Evolutionary conservation across 2,113 vertebrate genomes (phyloP).

Genomic region (Bucco capensis): DNA sequence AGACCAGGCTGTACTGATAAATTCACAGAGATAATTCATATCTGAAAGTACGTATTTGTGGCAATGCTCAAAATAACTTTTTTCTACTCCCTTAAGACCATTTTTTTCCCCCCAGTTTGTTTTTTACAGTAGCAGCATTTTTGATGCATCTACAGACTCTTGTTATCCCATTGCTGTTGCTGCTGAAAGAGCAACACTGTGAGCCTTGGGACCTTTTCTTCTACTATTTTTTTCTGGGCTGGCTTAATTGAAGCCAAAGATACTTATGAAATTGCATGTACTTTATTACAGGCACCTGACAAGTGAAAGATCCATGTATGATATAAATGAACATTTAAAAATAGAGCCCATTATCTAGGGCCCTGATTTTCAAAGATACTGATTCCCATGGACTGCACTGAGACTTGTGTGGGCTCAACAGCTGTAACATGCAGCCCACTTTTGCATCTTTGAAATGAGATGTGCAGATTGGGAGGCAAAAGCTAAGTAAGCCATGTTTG

Average conservation of each 20-base stretch:
- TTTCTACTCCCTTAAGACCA: conserved; percentile 3
- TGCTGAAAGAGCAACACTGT: not conserved
- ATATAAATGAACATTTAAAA: not conserved
- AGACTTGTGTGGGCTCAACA: conserved; percentile 23
- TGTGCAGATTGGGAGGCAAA: conserved; percentile 5
- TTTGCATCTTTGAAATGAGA: not conserved
- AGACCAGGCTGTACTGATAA: not conserved
- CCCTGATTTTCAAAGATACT: conserved; percentile 10
- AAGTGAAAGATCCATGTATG: not conserved
- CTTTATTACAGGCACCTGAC: not conserved
- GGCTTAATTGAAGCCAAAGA: not conserved
- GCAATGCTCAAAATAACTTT: conserved; percentile 27
- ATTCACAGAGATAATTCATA: not conserved
- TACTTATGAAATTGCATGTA: not conserved
- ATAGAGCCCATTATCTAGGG: not conserved
- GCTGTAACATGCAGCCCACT: conserved; percentile 17
- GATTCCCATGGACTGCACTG: conserved; percentile 27
- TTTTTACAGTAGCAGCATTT: not conserved
- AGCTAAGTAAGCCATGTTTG: conserved; percentile 33
- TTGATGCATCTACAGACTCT: not conserved
- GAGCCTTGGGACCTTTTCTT: conserved; percentile 35
- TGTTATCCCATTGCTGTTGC: not conserved
- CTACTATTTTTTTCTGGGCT: not conserved
- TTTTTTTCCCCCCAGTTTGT: no score
- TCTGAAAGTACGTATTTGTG: not conserved